Evolutionary conservation across 1,140 invertebrate species (phyloP).

Genomic region (Dendroctonus ponderosae): DNA sequence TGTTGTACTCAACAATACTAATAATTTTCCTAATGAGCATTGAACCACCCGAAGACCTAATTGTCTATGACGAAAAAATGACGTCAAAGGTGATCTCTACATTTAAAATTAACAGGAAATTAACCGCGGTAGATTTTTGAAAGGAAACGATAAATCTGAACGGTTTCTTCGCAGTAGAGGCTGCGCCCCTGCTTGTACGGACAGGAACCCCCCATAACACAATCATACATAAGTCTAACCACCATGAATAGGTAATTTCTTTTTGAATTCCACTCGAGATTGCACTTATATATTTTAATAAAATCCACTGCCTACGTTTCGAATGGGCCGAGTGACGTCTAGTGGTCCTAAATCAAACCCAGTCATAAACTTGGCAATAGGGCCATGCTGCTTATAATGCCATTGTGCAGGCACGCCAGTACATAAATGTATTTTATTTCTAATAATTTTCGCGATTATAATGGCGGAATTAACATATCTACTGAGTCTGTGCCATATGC

Average conservation of each 20-base stretch:
- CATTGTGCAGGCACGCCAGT: conserved; percentile 27
- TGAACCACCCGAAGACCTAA: too few relatives aligned
- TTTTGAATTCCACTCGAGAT: conserved; percentile 31
- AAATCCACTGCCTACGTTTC: conserved; percentile 31
- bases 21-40: too few relatives aligned
- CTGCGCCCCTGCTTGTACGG: too few relatives aligned
- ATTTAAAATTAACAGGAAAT: too few relatives aligned
- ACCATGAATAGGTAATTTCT: conserved; percentile 34
- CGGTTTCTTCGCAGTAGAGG: too few relatives aligned
- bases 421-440: conserved; percentile 34
- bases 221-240: conserved; percentile 22
- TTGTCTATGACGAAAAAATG: too few relatives aligned
- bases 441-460: conserved; percentile 33
- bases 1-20: too few relatives aligned
- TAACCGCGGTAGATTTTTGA: too few relatives aligned
- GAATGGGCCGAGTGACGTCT: conserved; percentile 26
- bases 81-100: too few relatives aligned
- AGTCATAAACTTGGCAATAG: conserved; percentile 33
- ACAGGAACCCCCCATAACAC: too few relatives aligned
- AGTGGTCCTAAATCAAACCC: conserved; percentile 35
- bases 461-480: conserved; percentile 35
- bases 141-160: neutral
- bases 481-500: conserved; percentile 22
- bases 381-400: conserved; percentile 30
- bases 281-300: conserved; percentile 35